Evolutionary conservation across 2,888 invertebrate genomes (phyloP), one percentile per base, ranked within the genome.

Genomic region (Chymomyza procnemis): DNA sequence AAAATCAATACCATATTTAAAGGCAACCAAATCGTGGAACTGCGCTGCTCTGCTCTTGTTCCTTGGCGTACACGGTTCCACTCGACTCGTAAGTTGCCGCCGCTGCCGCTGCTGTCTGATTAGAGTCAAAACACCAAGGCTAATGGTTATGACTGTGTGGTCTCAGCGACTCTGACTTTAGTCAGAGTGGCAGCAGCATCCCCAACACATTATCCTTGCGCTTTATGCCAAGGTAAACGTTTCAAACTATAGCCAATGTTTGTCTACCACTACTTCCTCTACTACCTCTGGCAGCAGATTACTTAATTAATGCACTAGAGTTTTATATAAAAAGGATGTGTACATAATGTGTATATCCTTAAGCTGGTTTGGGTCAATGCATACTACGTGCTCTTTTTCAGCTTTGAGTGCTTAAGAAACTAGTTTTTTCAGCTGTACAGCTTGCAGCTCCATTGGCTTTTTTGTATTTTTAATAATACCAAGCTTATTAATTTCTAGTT

Each of bases 111-210:
- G 81, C 73, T 71, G 83, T 84, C 83, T 84, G 83, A 86, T 84
- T 84, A 78, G 87, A 72, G 81, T 21, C n/a, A 21, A 84, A 82
- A 80, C 81, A 81, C 85, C 80, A 80, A 64, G 79, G 79, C 83
- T 84, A 84, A 84, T 84, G 83, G 83, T 84, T 84, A 84, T 84
- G 85, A 84, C 76, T 82, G 86, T 85, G 76, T 83, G 83, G 76
- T 85, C 85, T 83, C 85, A 85, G 80, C 80, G 78, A 71, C 78
- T 64, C 79, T 71, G 76, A 85, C 80, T 85, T 81, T n/a, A n/a
- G n/a, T n/a, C n/a, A 74, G 80, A 75, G 68, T 63, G n/a, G 61
- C 19, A 46, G 26, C 12, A 41, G 6, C 34, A 41, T 41, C 55
- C 5, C 18, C n/a, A 74, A 70, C 79, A 71, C 81, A 78, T 74